phyloP scores from a whole-genome alignment of 2,113 vertebrate species.

The Corythoichthys intestinalis region DNA sequence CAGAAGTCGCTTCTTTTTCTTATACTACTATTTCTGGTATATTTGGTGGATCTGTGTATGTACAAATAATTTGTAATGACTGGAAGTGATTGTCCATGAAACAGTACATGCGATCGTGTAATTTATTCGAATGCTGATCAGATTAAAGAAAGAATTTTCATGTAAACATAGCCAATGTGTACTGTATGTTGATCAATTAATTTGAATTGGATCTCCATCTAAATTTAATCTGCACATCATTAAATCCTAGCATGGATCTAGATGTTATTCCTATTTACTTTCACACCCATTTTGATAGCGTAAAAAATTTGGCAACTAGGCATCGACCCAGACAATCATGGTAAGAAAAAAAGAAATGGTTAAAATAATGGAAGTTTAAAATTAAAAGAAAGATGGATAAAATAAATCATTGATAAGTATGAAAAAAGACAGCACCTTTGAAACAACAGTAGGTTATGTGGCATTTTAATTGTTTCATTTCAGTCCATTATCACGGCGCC shows the following conservation, averaged over 20 bases:
- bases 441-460: background rate
- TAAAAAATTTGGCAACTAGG: background rate
- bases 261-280: background rate
- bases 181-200: slow-evolving; percentile 35
- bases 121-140: too few relatives aligned
- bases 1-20: too few relatives aligned
- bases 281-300: background rate
- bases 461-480: background rate
- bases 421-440: background rate
- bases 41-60: too few relatives aligned
- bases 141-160: too few relatives aligned
- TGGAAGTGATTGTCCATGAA: too few relatives aligned
- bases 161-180: too few relatives aligned
- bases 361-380: background rate
- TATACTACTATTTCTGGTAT: too few relatives aligned
- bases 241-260: slow-evolving; percentile 6
- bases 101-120: too few relatives aligned
- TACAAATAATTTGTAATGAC: too few relatives aligned
- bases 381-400: background rate
- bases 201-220: slow-evolving; percentile 38
- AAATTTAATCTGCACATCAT: slow-evolving; percentile 26
- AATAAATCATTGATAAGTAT: background rate
- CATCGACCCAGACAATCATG: background rate
- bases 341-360: background rate
- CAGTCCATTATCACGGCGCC: too few relatives aligned